Conservation (phyloP, 2,113 vertebrate genomes). For the Callorhinus ursinus region DNA sequence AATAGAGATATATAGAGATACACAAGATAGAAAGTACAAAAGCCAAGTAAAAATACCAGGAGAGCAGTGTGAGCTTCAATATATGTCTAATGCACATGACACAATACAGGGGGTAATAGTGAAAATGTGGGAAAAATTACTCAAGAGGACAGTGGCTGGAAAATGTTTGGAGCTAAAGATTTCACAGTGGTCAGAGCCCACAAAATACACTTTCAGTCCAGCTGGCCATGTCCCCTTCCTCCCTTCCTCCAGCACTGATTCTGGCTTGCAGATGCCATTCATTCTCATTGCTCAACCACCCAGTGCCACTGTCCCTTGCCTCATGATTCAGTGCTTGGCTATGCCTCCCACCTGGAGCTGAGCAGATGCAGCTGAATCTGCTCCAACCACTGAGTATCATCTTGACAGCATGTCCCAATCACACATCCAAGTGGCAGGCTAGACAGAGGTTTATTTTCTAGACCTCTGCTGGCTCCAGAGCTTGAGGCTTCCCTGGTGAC, state of each 20-base stretch:
- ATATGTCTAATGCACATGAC: neutral
- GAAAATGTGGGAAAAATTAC: neutral
- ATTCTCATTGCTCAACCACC: too few species aligned
- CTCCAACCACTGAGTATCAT: neutral
- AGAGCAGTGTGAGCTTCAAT: neutral
- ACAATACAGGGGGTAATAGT: accelerated
- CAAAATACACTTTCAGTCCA: too few species aligned
- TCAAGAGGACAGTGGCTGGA: neutral
- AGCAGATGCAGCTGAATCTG: neutral
- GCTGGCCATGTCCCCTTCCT: accelerated
- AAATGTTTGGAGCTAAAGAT: neutral
- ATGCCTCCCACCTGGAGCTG: neutral
- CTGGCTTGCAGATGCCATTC: neutral
- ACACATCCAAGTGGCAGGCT: neutral
- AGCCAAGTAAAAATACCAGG: neutral
- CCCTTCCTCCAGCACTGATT: neutral
- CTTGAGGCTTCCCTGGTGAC: neutral
- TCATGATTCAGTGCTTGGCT: neutral
- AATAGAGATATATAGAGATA: neutral
- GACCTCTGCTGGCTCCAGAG: neutral
- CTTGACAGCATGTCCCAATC: too few species aligned
- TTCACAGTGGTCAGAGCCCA: accelerated
- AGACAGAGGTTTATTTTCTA: neutral
- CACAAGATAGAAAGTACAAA: neutral
- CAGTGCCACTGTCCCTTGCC: accelerated